Evolutionary conservation across 1,140 invertebrate species (phyloP).

Genomic region (Drosophila punjabiensis): DNA sequence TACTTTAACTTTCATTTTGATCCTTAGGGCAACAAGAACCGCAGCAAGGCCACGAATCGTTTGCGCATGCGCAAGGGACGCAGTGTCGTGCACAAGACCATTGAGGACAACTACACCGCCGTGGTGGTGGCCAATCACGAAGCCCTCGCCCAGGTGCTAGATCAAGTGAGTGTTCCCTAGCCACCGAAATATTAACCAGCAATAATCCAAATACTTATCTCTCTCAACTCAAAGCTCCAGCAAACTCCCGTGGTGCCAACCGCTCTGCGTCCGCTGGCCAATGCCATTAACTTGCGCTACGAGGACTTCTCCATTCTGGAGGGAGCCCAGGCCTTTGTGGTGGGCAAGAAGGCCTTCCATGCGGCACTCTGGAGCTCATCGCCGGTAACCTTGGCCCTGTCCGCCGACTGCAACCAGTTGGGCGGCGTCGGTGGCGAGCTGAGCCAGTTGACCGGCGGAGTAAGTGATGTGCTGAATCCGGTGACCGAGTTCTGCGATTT

Average conservation of each 20-base stretch:
- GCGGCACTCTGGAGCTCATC: slow-evolving; percentile 89
- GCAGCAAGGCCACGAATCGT: slow-evolving; percentile 87
- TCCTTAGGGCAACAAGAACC: slow-evolving; percentile 72
- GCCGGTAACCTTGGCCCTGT: slow-evolving; percentile 90
- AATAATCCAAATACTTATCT: neutral
- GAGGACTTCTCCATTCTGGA: slow-evolving; percentile 89
- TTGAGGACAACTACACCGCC: slow-evolving; percentile 95
- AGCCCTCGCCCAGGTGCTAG: slow-evolving; percentile 92
- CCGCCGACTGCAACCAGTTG: slow-evolving; percentile 88
- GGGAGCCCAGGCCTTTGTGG: slow-evolving; percentile 86
- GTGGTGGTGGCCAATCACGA: slow-evolving; percentile 95
- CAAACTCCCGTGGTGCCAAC: slow-evolving; percentile 88
- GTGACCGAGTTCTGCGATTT: slow-evolving; percentile 92
- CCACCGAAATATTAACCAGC: fast-evolving
- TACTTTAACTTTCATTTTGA: neutral
- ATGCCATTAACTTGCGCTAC: slow-evolving; percentile 89
- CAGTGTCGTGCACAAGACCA: slow-evolving; percentile 92
- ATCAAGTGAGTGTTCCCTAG: slow-evolving; percentile 88
- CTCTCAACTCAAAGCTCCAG: slow-evolving; percentile 87
- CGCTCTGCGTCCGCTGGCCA: slow-evolving; percentile 89
- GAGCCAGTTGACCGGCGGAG: slow-evolving; percentile 85
- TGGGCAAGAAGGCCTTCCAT: slow-evolving; percentile 90
- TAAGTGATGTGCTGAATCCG: slow-evolving; percentile 87
- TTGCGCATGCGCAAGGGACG: slow-evolving; percentile 91
- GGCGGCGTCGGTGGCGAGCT: slow-evolving; percentile 77